Evolutionary conservation across 2,888 invertebrate species (phyloP).

Genomic region (Platynereis dumerilii): DNA sequence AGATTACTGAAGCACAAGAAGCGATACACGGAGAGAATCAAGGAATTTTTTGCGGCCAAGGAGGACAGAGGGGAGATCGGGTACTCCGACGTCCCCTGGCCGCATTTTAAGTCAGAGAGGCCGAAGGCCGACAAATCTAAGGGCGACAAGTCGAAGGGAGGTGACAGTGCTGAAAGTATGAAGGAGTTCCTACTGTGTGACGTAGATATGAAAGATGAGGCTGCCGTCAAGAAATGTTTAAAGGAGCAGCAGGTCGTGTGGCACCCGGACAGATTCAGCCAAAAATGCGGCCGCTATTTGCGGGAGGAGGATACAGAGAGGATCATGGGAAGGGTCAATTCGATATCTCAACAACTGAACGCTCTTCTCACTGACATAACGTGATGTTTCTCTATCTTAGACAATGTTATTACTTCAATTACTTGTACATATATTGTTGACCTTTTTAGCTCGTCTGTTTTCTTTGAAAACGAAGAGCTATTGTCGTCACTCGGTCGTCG

Average conservation of each 20-base stretch:
- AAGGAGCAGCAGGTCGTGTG: constrained; percentile 53
- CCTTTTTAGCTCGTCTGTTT: too few relatives aligned
- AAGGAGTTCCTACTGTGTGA: constrained; percentile 46
- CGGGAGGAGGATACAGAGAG: constrained; percentile 40
- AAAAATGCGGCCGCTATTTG: constrained; percentile 48
- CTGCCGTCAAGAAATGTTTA: constrained; percentile 44
- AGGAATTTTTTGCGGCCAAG: background rate
- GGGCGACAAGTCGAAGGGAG: background rate
- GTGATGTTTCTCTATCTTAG: too few relatives aligned
- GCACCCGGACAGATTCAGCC: constrained; percentile 59
- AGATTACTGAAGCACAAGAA: constrained; percentile 2
- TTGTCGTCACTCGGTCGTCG: too few relatives aligned
- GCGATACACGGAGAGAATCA: constrained; percentile 19
- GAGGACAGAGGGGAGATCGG: constrained; percentile 23
- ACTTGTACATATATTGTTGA: too few relatives aligned
- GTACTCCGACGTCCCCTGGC: constrained; percentile 54
- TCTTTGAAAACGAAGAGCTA: too few relatives aligned
- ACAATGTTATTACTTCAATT: too few relatives aligned
- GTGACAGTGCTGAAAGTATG: constrained; percentile 27
- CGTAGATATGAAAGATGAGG: constrained; percentile 34
- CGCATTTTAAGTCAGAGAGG: constrained; percentile 31
- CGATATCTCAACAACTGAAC: constrained; percentile 54
- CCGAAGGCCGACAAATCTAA: background rate
- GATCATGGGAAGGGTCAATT: constrained; percentile 49
- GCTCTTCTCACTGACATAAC: too few relatives aligned